Percentiles rank a stretch among this genome's conserved stretches.
Conservation (phyloP, 2,888 invertebrate genomes). For the Zygaena filipendulae region DNA sequence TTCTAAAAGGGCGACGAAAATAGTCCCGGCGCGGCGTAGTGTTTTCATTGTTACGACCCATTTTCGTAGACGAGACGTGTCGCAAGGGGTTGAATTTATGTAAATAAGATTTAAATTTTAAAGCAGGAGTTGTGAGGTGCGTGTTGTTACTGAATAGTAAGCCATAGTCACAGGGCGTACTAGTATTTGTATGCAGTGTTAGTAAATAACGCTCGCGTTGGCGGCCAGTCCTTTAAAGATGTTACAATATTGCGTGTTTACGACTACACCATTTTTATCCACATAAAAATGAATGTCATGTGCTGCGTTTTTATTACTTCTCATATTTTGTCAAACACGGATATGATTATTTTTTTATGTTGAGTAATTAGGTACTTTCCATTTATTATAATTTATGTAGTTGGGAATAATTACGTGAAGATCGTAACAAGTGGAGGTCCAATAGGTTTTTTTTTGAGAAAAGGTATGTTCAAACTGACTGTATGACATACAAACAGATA, state of each 20-base stretch:
- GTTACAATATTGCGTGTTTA: slow-evolving; percentile 13
- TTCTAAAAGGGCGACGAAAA: slow-evolving; percentile 46
- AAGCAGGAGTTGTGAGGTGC: slow-evolving; percentile 21
- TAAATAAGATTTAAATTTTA: slow-evolving; percentile 61
- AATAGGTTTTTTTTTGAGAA: too few species aligned
- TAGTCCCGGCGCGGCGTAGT: slow-evolving; percentile 36
- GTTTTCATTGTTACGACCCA: slow-evolving; percentile 40
- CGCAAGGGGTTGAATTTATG: slow-evolving; percentile 49
- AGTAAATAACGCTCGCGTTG: slow-evolving; percentile 20
- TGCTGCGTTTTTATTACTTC: slow-evolving; percentile 7
- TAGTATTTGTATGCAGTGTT: too few species aligned
- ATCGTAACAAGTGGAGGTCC: too few species aligned
- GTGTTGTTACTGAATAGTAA: too few species aligned
- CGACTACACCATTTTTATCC: slow-evolving; percentile 6
- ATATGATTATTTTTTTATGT: too few species aligned
- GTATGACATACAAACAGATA: too few species aligned
- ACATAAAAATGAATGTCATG: slow-evolving; percentile 11
- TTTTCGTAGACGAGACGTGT: slow-evolving; percentile 36
- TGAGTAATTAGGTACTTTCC: too few species aligned
- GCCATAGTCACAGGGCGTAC: too few species aligned
- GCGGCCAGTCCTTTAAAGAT: slow-evolving; percentile 10
- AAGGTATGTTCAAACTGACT: too few species aligned
- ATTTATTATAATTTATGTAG: too few species aligned
- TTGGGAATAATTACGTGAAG: too few species aligned
- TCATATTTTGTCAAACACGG: slow-evolving; percentile 5